These are phyloP conservation scores for Cynopterus sphinx DNA, from an alignment of 2,797 vertebrate species.

Conservation along the genomic window DNA sequence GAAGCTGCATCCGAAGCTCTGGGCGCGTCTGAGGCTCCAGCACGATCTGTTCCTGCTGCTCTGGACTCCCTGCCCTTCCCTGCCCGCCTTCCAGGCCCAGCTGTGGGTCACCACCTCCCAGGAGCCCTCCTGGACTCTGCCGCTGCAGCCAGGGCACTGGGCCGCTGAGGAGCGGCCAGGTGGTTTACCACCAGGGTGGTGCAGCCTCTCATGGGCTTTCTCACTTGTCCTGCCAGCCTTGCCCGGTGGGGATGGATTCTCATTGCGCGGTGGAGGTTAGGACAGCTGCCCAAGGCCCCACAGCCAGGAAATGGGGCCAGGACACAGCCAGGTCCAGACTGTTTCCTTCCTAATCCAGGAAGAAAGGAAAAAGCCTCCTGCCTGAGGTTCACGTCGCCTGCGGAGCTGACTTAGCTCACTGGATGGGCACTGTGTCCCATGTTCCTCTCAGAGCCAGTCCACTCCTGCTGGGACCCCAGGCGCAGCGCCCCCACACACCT, in stretches of 20 bases:
- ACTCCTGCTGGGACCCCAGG: background rate
- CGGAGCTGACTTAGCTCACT: background rate
- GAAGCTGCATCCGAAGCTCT: background rate
- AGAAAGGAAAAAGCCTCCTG: background rate
- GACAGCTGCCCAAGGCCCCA: fast-evolving
- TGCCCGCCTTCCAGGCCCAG: background rate
- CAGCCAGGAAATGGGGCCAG: fast-evolving
- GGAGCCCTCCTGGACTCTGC: background rate
- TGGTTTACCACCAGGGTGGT: background rate
- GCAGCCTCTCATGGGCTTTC: fast-evolving
- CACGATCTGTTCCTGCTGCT: background rate
- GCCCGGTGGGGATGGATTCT: background rate
- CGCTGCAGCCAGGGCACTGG: fast-evolving
- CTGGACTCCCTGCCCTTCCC: background rate
- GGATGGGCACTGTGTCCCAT: background rate
- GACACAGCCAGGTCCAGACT: background rate
- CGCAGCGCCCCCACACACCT: background rate
- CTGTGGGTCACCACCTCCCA: background rate
- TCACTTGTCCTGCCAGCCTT: background rate
- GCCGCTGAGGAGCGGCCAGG: too few species aligned
- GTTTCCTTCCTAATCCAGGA: background rate
- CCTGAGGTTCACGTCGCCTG: fast-evolving
- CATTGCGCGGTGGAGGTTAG: background rate
- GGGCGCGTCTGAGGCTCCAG: background rate
- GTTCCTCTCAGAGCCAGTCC: background rate